These are phyloP conservation scores for Dorcus hopei DNA, from an alignment of 2,888 invertebrate genomes.

Conservation along the genomic window DNA sequence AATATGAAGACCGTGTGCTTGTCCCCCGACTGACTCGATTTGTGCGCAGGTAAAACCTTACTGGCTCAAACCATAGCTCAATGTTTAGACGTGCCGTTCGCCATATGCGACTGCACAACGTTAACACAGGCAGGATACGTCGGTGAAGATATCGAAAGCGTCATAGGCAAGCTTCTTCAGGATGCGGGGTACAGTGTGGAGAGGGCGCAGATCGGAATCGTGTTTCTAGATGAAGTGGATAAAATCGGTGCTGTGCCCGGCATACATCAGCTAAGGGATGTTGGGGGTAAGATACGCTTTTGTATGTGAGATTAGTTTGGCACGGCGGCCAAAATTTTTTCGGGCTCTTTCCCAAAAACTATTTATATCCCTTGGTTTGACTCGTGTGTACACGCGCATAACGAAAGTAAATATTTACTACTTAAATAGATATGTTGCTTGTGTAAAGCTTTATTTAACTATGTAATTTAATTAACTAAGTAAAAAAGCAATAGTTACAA, in stretches of 20 bases:
- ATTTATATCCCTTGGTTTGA: not conserved
- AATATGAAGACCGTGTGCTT: conserved; percentile 34
- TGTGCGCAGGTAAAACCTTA: conserved; percentile 79
- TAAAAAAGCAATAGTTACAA: too few relatives aligned
- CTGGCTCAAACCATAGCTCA: conserved; percentile 96
- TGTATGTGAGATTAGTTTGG: not conserved
- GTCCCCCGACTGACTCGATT: conserved; percentile 4
- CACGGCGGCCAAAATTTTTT: not conserved
- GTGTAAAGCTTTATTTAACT: too few relatives aligned
- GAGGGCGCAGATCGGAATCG: conserved; percentile 95
- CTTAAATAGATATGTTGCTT: too few relatives aligned
- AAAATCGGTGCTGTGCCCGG: conserved; percentile 98
- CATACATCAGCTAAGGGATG: conserved; percentile 88
- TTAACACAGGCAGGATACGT: conserved; percentile 96
- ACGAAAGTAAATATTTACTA: too few relatives aligned
- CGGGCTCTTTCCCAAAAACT: not conserved
- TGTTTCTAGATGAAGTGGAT: conserved; percentile 98
- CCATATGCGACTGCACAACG: conserved; percentile 97
- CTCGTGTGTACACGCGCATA: too few relatives aligned
- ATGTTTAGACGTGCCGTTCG: conserved; percentile 97
- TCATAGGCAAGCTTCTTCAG: conserved; percentile 92
- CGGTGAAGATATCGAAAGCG: conserved; percentile 99
- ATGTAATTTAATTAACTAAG: too few relatives aligned
- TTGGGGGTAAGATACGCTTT: conserved; percentile 63
- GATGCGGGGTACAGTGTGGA: conserved; percentile 98